Conservation (phyloP, 2,888 invertebrate species). For the Luffia ferchaultella region DNA sequence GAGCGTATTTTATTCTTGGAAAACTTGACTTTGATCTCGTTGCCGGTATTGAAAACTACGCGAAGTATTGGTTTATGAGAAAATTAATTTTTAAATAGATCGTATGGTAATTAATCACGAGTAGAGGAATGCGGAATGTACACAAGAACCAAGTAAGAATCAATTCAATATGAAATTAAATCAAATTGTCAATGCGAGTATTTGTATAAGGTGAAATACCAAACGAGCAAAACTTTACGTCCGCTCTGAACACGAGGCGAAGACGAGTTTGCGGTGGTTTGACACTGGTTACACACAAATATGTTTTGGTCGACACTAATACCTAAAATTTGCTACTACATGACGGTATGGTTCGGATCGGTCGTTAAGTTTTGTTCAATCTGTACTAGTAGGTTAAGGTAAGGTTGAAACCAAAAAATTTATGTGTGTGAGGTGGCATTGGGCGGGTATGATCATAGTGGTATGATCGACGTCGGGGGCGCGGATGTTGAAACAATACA, state of each 20-base stretch:
- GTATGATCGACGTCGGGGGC: not conserved
- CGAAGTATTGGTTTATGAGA: not conserved
- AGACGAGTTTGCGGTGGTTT: not conserved
- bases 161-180: too few species aligned
- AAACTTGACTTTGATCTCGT: not conserved
- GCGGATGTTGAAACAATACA: conserved; percentile 50
- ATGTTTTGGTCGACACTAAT: not conserved
- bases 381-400: not conserved
- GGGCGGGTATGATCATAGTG: not conserved
- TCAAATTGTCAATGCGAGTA: too few species aligned
- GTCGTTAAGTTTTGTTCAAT: not conserved
- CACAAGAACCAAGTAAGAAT: not conserved
- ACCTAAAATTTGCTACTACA: not conserved
- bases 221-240: too few species aligned
- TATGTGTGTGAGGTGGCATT: not conserved
- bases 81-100: not conserved
- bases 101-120: not conserved
- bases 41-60: not conserved
- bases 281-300: not conserved
- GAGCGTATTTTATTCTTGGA: not conserved
- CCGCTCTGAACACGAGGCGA: not conserved
- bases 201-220: not conserved
- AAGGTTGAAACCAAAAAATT: not conserved
- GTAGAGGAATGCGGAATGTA: not conserved
- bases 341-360: not conserved